phyloP scores from a whole-genome alignment of 2,113 vertebrate genomes.

The Pituophis catenifer region DNA sequence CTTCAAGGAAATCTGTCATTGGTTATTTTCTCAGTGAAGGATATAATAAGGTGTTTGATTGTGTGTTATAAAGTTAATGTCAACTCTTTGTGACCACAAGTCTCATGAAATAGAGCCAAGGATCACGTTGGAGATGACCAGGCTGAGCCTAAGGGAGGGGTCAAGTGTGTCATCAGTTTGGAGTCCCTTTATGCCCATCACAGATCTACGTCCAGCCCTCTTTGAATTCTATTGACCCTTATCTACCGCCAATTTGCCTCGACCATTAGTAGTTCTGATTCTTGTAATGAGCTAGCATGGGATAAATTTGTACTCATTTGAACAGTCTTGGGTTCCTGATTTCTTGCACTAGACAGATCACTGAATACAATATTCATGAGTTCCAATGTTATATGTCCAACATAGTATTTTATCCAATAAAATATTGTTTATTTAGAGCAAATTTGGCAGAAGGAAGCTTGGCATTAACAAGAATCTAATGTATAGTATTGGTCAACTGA shows the following conservation, averaged over 20 bases:
- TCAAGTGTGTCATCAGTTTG: neutral
- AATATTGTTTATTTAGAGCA: neutral
- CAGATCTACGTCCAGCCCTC: neutral
- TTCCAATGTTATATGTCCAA: neutral
- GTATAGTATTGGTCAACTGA: neutral
- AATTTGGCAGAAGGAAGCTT: fast-evolving
- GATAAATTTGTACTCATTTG: neutral
- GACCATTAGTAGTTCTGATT: neutral
- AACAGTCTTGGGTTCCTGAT: neutral
- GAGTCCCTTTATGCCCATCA: neutral
- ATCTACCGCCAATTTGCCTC: neutral
- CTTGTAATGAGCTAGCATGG: neutral
- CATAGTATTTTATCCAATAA: neutral
- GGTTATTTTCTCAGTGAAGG: neutral
- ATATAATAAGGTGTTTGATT: neutral
- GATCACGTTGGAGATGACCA: neutral
- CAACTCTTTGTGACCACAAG: neutral
- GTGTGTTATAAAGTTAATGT: neutral
- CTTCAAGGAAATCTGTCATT: neutral
- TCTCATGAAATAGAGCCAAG: neutral
- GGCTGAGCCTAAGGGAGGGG: neutral
- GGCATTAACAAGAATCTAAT: fast-evolving
- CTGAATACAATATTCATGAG: neutral
- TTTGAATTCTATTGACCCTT: neutral
- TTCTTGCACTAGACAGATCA: neutral